Evolutionary conservation across 1,140 invertebrate genomes (phyloP).

Genomic region (Formica exsecta): DNA sequence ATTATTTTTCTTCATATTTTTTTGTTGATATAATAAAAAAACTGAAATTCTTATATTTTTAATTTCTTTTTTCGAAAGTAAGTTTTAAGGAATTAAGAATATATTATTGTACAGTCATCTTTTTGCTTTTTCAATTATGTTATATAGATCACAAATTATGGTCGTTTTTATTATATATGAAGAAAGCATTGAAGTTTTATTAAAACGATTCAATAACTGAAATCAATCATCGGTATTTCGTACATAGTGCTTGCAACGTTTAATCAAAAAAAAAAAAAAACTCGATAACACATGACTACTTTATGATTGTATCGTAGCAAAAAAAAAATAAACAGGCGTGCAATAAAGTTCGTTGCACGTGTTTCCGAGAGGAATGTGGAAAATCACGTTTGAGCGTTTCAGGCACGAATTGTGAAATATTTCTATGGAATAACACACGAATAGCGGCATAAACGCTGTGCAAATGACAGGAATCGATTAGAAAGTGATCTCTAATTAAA

Average conservation of each 20-base stretch:
- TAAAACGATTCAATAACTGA: conserved; percentile 16
- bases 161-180: neutral
- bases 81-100: neutral
- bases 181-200: conserved; percentile 15
- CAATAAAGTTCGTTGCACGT: conserved; percentile 54
- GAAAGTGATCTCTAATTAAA: conserved; percentile 48
- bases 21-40: too few species aligned
- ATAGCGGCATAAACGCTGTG: conserved; percentile 36
- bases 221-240: conserved; percentile 19
- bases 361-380: conserved; percentile 21
- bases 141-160: neutral
- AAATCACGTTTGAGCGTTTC: conserved; percentile 51
- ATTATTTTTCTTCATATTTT: too few species aligned
- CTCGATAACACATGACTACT: conserved; percentile 41
- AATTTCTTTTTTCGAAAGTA: too few species aligned
- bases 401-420: conserved; percentile 45
- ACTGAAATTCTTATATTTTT: too few species aligned
- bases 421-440: conserved; percentile 37
- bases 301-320: conserved; percentile 5
- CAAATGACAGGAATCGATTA: conserved; percentile 39
- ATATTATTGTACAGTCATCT: neutral
- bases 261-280: conserved; percentile 41
- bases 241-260: conserved; percentile 13
- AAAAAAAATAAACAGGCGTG: conserved; percentile 34
- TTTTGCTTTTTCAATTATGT: neutral